Base-by-base conservation (phyloP, 1,140 invertebrate genomes). In the Sitophilus oryzae region DNA sequence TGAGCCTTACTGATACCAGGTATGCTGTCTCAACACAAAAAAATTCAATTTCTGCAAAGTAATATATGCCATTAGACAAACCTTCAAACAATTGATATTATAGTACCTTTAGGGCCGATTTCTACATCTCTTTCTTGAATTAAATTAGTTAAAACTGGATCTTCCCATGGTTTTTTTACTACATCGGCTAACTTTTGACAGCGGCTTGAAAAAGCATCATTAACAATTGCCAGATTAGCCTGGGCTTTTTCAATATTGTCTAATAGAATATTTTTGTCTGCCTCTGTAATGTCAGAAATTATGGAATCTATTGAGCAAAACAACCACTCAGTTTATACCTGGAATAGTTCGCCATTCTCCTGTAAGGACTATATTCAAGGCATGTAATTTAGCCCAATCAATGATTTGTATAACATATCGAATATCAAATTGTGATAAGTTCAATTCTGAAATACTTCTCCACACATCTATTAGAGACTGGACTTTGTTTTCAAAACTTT, bases 1-100 rank as follows among this genome's bases (percentile, higher is more conserved):
- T 70, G 41, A 71, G 47, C 20, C 70, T 60, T n/a, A 68, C 67
- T 6, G 67, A 68, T 21, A 70, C 61, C 40, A 71, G 60, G 57
- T 71, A 71, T 10, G 67, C 69, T 14, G 66, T 67, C 61, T 71
- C 70, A 2, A 64, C 51, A 56, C 63, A 62, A 47, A 71, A 69
- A 56, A 70, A 69, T 57, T 66, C 62, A 44, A 71, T 62, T 62
- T 70, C 68, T 70, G 38, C 38, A 67, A 67, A 50, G 20, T 14
- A 37, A 18, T 38, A 15, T 38, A 9, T 34, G 6, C 6, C 14
- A 38, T n/a, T 14, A 38, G 15, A 15, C 14, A 15, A 41, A 41
- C 4, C n/a, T 18, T 3, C 10, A 41, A 3, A 41, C 10, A 20
- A 41, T 16, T 16, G 10, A 16, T 16, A 18, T 41, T n/a, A 20